These are phyloP conservation scores for Megalurothrips usitatus DNA, from an alignment of 2,888 invertebrate species.

Conservation along the genomic window DNA sequence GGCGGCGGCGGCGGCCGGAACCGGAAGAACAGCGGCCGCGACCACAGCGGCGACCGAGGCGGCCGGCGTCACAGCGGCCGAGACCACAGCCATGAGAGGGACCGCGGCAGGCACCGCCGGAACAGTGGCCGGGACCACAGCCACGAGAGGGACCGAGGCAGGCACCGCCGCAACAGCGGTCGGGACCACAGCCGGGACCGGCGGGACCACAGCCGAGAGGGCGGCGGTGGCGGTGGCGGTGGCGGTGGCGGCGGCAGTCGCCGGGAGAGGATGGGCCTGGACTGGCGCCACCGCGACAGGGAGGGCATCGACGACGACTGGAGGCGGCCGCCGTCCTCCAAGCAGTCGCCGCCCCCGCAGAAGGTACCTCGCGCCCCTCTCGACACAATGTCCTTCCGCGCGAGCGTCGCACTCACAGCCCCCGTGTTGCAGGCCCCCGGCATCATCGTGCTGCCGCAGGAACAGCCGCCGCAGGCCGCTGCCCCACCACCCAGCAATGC, in stretches of 20 bases:
- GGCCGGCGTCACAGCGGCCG: constrained; percentile 46
- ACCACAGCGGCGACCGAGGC: constrained; percentile 48
- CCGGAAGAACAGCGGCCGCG: constrained; percentile 42
- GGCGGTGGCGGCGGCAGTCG: constrained; percentile 48
- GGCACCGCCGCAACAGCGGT: constrained; percentile 42
- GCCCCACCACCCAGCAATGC: constrained; percentile 37
- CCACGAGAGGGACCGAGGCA: constrained; percentile 42
- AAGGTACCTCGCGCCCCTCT: background rate
- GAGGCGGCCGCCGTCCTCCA: background rate
- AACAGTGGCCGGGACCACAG: constrained; percentile 51
- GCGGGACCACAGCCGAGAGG: constrained; percentile 47
- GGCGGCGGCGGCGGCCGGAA: constrained; percentile 39
- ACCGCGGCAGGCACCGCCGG: constrained; percentile 39
- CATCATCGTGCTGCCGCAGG: constrained; percentile 47
- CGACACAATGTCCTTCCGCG: too few relatives aligned
- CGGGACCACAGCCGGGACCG: constrained; percentile 53
- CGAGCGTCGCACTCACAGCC: background rate
- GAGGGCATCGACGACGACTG: constrained; percentile 10
- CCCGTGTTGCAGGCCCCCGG: constrained; percentile 44
- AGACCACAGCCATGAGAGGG: constrained; percentile 41
- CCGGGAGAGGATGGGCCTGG: constrained; percentile 48
- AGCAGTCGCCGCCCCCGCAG: constrained; percentile 13
- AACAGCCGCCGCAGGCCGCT: constrained; percentile 36
- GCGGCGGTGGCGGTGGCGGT: constrained; percentile 33
- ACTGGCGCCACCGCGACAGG: constrained; percentile 3